Conservation (phyloP, 2,113 vertebrate species). For the Ramphastos sulfuratus region DNA sequence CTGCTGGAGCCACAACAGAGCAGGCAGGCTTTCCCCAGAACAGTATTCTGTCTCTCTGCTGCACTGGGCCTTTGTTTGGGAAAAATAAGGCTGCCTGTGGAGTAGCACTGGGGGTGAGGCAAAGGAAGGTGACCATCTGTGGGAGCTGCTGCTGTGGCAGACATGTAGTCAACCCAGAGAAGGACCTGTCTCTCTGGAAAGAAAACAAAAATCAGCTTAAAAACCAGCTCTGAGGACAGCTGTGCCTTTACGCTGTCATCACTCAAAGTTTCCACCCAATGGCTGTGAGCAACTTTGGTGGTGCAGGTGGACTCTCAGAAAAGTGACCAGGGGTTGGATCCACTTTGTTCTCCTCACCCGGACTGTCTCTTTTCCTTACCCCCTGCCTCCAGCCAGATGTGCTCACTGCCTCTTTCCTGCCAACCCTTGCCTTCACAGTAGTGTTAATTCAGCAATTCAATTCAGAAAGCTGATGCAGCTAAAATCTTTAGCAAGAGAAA, state of each 20-base stretch:
- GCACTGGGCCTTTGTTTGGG: not conserved
- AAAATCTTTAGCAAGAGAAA: conserved; percentile 15
- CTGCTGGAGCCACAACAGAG: accelerated
- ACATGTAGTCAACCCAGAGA: not conserved
- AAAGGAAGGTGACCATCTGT: not conserved
- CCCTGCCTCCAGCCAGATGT: conserved; percentile 43
- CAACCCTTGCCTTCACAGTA: not conserved
- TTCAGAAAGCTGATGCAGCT: conserved; percentile 52
- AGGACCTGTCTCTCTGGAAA: not conserved
- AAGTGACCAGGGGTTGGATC: not conserved
- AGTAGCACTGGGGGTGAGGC: not conserved
- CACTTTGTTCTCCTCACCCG: conserved; percentile 17
- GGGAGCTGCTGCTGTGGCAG: not conserved
- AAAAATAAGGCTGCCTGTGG: not conserved
- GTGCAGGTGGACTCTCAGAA: not conserved
- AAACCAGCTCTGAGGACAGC: not conserved
- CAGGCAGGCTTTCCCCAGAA: accelerated
- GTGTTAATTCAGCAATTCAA: conserved; percentile 41
- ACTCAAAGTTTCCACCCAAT: not conserved
- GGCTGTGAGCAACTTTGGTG: not conserved
- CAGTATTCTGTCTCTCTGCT: not conserved
- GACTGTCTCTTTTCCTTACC: conserved; percentile 5
- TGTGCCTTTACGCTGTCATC: not conserved
- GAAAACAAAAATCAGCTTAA: conserved; percentile 7
- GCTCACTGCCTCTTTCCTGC: not conserved